Percentiles rank a stretch among this genome's conserved stretches.
phyloP scores from a whole-genome alignment of 23 tunicate species.

The Phallusia fumigata region DNA sequence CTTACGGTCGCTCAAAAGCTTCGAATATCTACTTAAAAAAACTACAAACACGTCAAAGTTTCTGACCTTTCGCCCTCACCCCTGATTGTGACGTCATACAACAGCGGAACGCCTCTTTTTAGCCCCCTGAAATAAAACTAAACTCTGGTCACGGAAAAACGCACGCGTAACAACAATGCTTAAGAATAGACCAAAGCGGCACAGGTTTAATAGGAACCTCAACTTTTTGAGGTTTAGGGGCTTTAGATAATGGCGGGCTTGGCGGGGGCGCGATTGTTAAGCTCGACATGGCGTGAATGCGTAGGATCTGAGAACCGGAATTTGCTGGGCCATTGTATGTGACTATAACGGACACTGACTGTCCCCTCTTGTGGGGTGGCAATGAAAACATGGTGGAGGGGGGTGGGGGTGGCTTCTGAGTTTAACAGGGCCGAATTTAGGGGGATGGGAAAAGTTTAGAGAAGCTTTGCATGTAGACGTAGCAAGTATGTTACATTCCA shows the following conservation, averaged over 20 bases:
- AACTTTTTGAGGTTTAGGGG: background rate
- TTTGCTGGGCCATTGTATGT: too few species aligned
- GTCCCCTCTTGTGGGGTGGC: too few species aligned
- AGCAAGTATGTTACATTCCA: too few species aligned
- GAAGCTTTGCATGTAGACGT: too few species aligned
- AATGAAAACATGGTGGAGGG: too few species aligned
- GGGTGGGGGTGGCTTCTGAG: too few species aligned
- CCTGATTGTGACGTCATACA: background rate
- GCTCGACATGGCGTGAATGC: background rate
- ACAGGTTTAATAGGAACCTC: background rate
- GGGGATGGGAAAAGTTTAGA: too few species aligned
- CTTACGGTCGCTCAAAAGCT: too few species aligned
- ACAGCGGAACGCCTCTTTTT: background rate
- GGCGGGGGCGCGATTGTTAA: constrained; percentile 5
- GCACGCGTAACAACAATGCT: background rate
- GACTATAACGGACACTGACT: too few species aligned
- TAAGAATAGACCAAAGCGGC: background rate
- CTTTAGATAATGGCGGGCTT: background rate
- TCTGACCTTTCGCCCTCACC: too few species aligned
- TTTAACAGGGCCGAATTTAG: too few species aligned
- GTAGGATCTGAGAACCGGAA: background rate
- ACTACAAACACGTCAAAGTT: background rate
- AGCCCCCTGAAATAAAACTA: background rate
- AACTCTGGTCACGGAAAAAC: background rate
- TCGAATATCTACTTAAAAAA: too few species aligned